Percentiles rank a stretch among this genome's conserved stretches.
phyloP scores from a whole-genome alignment of 2,888 invertebrate genomes.

The Bugula neritina region DNA sequence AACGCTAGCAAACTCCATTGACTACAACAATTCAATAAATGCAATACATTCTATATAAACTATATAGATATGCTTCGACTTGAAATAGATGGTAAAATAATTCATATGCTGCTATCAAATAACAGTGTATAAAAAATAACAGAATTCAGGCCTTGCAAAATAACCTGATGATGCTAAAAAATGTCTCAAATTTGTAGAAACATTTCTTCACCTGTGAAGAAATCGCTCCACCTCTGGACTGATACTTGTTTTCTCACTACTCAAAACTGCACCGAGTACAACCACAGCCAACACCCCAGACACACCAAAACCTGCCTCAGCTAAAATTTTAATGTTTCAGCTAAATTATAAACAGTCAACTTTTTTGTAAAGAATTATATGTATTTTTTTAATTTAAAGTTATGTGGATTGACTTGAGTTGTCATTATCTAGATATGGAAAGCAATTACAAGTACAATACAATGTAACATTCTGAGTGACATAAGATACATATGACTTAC shows the following conservation, averaged over 20 bases:
- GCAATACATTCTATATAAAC: no score
- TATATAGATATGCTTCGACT: neutral
- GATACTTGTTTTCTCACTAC: conserved; percentile 51
- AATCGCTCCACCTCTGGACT: conserved; percentile 55
- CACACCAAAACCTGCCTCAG: conserved; percentile 43
- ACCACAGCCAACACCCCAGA: conserved; percentile 56
- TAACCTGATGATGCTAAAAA: no score
- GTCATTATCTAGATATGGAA: no score
- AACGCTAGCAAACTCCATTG: conserved; percentile 56
- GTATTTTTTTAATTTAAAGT: no score
- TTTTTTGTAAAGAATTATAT: neutral
- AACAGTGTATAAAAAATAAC: neutral
- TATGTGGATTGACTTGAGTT: no score
- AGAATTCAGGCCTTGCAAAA: neutral
- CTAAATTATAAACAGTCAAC: neutral
- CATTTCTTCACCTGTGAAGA: conserved; percentile 51
- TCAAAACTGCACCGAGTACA: conserved; percentile 53
- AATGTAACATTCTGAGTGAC: no score
- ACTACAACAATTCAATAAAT: conserved; percentile 34
- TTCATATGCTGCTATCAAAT: no score
- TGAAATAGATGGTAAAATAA: no score
- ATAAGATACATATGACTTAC: neutral
- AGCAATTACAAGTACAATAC: no score
- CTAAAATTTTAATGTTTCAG: conserved; percentile 34
- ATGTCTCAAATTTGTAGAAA: no score